Percentiles rank a stretch among this genome's conserved stretches.
Evolutionary conservation across 2,113 vertebrate genomes (phyloP).

Genomic region (Saccopteryx bilineata): DNA sequence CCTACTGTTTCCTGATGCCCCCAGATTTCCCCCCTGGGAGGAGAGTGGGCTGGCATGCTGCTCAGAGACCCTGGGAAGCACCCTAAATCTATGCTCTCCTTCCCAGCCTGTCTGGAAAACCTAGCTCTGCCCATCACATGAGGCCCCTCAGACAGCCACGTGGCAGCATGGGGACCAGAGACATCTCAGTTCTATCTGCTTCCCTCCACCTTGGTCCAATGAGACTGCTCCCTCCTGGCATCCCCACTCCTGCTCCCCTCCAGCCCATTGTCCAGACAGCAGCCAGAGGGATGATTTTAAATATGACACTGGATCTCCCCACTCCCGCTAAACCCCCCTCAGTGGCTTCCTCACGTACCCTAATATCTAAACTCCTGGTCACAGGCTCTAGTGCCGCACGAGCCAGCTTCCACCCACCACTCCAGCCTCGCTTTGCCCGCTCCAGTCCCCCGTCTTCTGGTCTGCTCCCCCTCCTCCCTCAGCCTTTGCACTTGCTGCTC

Average conservation of each 20-base stretch:
- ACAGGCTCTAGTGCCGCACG: no score
- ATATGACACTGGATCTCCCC: neutral
- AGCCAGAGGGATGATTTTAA: neutral
- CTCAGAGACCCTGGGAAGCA: neutral
- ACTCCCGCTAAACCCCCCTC: neutral
- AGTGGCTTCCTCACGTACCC: neutral
- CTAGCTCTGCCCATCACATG: neutral
- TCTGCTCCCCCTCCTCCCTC: neutral
- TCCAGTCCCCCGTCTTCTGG: neutral
- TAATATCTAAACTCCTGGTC: neutral
- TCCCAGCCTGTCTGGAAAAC: neutral
- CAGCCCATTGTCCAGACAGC: neutral
- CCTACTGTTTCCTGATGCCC: neutral
- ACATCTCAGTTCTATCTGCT: neutral
- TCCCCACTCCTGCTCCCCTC: neutral
- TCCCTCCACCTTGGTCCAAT: neutral
- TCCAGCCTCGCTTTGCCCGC: neutral
- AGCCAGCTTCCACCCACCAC: no score
- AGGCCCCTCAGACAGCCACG: neutral
- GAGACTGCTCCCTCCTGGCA: neutral
- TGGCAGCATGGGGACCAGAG: neutral
- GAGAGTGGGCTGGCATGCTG: neutral
- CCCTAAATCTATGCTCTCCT: accelerated
- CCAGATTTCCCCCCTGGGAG: no score
- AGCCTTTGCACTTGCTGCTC: neutral